Evolutionary conservation across 2,797 vertebrate species (phyloP).

Genomic region (Lepidocolaptes lacrymiger): DNA sequence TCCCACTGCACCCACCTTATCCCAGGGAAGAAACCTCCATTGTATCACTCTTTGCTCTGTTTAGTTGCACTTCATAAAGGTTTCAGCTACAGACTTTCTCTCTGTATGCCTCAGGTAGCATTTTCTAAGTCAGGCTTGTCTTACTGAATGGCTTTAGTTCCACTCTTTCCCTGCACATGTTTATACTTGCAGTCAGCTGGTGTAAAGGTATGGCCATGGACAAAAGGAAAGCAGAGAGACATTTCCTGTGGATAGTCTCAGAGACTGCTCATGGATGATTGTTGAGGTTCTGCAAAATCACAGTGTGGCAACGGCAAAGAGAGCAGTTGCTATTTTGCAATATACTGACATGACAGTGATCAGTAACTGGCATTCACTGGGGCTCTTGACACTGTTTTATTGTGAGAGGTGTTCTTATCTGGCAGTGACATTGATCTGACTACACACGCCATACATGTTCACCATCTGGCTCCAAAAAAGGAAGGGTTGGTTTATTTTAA

Average conservation of each 20-base stretch:
- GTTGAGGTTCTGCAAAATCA: neutral
- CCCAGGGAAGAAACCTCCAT: neutral
- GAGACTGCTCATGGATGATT: neutral
- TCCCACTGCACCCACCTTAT: neutral
- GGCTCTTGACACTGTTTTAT: neutral
- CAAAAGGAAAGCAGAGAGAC: neutral
- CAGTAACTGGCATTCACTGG: neutral
- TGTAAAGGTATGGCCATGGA: neutral
- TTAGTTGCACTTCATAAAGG: neutral
- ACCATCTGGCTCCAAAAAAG: constrained; percentile 8
- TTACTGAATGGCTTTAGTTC: neutral
- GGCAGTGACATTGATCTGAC: constrained; percentile 18
- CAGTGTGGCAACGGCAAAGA: neutral
- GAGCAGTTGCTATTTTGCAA: neutral
- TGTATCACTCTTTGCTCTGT: neutral
- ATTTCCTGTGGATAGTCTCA: neutral
- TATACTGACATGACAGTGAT: neutral
- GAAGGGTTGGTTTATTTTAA: constrained; percentile 54
- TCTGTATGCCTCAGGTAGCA: neutral
- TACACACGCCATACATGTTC: constrained; percentile 26
- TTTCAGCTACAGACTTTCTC: neutral
- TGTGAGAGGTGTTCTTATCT: constrained; percentile 21
- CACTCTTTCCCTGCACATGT: neutral
- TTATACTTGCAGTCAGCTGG: neutral
- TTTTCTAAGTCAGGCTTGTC: neutral